Base-by-base conservation (phyloP, 2,113 vertebrate genomes). In the Balaeniceps rex region DNA sequence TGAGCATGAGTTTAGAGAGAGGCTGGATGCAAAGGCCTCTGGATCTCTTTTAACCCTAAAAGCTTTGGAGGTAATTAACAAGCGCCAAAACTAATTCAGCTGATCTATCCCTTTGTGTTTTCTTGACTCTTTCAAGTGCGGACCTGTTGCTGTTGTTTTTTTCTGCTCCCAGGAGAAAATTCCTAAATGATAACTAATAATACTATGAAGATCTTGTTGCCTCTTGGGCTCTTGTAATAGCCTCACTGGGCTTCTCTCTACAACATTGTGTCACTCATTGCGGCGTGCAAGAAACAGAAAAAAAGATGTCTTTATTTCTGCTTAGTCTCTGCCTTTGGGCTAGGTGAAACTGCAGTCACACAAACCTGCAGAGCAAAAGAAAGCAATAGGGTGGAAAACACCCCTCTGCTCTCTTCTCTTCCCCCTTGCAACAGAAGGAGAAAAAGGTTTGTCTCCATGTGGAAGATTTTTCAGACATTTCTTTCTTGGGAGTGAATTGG, bases 381-480 rank as follows among this genome's bases (percentile, higher is more conserved):
- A 87, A 80, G 17, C 34, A 8, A 42, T 5, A 22, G 10, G 5
- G 26, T 80, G 42, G 46, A 91, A 91, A 91, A 79, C 4, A 61
- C 40, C 4, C 28, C 44, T 24, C 28, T 64, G 21, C 31, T 60
- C 26, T 82, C 70, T 68, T 71, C 55, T 80, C 16, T 91, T 88
- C 38, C 86, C 26, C 34, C 51, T 90, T 81, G 29, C 42, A 83
- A 34, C 21, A 90, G 34, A 44, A 38, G 29, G 34, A 83, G 38
- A 75, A 88, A 81, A 87, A 3, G 7, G 23, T 74, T 69, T 74
- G 12, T 77, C 89, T 96, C 81, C 14, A 21, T 46, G 38, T 51
- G 38, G 28, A 94, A 86, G 69, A 78, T 88, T 94, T 91, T 95
- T 97, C 58, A 90, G 38, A 77, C 70, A 16, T 88, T 96, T 94